A percentile compares a stretch with the other conserved stretches of the same genome.
Evolutionary conservation across 2,888 invertebrate genomes (phyloP).

Genomic region (Apodemia duryi): DNA sequence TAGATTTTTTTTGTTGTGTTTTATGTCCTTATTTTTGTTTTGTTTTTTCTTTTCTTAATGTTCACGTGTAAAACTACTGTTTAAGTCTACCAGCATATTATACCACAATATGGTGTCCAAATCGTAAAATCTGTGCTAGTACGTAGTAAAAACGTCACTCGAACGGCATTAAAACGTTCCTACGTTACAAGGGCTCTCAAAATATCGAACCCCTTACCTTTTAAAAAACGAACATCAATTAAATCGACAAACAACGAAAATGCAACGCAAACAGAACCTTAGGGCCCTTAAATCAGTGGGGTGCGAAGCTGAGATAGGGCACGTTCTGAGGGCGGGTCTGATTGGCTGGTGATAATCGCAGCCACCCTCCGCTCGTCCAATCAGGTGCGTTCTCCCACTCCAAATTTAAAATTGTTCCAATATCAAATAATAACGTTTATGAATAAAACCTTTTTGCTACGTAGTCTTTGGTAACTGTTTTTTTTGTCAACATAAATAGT

Average conservation of each 20-base stretch:
- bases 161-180: slow-evolving; percentile 2
- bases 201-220: slow-evolving; percentile 21
- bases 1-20: too few relatives aligned
- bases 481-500: neutral
- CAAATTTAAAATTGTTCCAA: slow-evolving; percentile 18
- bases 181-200: slow-evolving; percentile 3
- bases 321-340: slow-evolving; percentile 45
- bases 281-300: slow-evolving; percentile 56
- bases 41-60: too few relatives aligned
- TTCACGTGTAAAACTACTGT: too few relatives aligned
- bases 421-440: slow-evolving; percentile 17
- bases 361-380: slow-evolving; percentile 42
- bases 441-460: slow-evolving; percentile 12
- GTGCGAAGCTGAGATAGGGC: slow-evolving; percentile 62
- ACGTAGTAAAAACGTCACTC: neutral
- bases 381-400: slow-evolving; percentile 33
- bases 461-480: neutral
- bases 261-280: slow-evolving; percentile 70
- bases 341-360: slow-evolving; percentile 50
- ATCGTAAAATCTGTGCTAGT: neutral
- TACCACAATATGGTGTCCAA: too few relatives aligned
- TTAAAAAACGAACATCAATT: slow-evolving; percentile 41
- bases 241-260: slow-evolving; percentile 66
- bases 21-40: too few relatives aligned
- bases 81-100: too few relatives aligned